Percentiles rank a stretch among this genome's conserved stretches.
phyloP scores from a whole-genome alignment of 2,888 invertebrate species.

The Steinernema carpocapsae region DNA sequence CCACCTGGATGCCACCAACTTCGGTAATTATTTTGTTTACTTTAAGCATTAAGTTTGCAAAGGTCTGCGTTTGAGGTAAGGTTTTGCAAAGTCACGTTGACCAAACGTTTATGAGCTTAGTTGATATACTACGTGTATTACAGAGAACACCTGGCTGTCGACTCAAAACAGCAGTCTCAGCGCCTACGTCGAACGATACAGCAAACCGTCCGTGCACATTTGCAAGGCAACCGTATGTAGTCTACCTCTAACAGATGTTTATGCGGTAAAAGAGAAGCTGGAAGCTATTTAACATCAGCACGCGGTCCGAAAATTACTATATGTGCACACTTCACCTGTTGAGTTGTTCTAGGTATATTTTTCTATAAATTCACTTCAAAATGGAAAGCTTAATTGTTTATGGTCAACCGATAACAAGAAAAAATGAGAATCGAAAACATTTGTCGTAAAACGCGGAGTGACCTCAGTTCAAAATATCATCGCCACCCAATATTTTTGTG shows the following conservation, averaged over 20 bases:
- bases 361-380: background rate
- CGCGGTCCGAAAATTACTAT: background rate
- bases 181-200: constrained; percentile 13
- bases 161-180: constrained; percentile 3
- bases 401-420: too few relatives aligned
- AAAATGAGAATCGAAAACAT: too few relatives aligned
- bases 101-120: too few relatives aligned
- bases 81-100: too few relatives aligned
- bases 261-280: background rate
- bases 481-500: too few relatives aligned
- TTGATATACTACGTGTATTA: too few relatives aligned
- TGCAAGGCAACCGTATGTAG: constrained; percentile 13
- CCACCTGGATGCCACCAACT: constrained; percentile 36
- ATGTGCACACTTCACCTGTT: background rate
- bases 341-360: background rate
- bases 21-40: background rate
- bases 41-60: too few relatives aligned
- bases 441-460: too few relatives aligned
- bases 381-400: too few relatives aligned
- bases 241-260: background rate
- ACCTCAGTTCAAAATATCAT: too few relatives aligned
- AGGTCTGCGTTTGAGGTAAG: too few relatives aligned
- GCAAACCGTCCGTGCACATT: background rate
- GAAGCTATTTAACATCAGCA: background rate
- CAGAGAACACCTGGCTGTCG: constrained; percentile 6